Evolutionary conservation across 2,888 invertebrate species (phyloP).

Genomic region (Apotomis turbidana): DNA sequence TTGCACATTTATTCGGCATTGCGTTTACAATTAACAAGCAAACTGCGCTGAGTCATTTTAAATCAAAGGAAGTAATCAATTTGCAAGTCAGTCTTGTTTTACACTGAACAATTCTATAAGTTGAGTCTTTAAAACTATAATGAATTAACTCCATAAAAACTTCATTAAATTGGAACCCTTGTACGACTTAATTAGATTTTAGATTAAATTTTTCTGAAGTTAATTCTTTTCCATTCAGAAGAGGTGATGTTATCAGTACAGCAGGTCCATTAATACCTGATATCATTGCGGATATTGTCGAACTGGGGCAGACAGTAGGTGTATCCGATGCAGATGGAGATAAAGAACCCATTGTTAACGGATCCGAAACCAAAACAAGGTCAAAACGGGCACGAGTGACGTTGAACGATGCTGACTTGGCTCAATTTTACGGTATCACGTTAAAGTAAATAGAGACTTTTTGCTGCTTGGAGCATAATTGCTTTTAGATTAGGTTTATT

Average conservation of each 20-base stretch:
- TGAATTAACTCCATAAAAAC: background rate
- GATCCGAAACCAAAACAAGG: constrained; percentile 42
- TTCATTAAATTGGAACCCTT: constrained; percentile 7
- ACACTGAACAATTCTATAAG: constrained; percentile 23
- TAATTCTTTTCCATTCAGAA: constrained; percentile 6
- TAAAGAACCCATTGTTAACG: constrained; percentile 40
- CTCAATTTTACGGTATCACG: constrained; percentile 26
- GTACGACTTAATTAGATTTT: constrained; percentile 8
- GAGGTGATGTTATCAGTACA: constrained; percentile 22
- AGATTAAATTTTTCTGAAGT: background rate
- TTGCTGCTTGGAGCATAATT: constrained; percentile 11
- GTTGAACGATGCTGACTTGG: constrained; percentile 15
- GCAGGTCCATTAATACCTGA: constrained; percentile 30
- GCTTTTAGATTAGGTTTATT: constrained; percentile 1
- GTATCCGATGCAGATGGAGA: constrained; percentile 36
- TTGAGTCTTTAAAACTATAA: background rate
- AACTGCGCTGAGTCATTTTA: constrained; percentile 15
- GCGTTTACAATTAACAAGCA: constrained; percentile 7
- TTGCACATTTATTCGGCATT: background rate
- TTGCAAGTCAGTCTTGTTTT: constrained; percentile 23
- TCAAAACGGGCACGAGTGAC: constrained; percentile 42
- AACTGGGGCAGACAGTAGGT: constrained; percentile 40
- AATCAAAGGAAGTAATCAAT: constrained; percentile 32
- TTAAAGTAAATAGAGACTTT: constrained; percentile 20
- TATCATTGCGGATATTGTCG: constrained; percentile 36